Evolutionary conservation across 1,140 invertebrate species (phyloP), one percentile per base, ranked within the genome.

Genomic region (Diorhabda carinulata): DNA sequence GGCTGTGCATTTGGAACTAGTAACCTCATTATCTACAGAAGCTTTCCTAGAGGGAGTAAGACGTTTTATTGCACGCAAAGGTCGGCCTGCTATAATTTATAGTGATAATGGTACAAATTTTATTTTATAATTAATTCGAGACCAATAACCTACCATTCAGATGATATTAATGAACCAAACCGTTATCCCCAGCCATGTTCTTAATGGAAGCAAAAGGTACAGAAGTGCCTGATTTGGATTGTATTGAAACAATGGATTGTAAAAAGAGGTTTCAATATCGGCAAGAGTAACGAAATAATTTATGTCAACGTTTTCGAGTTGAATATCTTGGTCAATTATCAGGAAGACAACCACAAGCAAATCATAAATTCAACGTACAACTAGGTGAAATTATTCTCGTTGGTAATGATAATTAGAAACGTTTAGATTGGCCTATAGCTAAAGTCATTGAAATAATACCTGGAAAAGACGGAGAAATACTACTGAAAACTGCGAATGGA

Each of bases 1-100:
- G 57, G 80, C 79, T 3, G 72, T 82, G 3, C 79, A 82, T 73
- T 58, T 83, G 3, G 81, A 83, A 70, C 47, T 81, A 5, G 69
- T 74, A 3, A 61, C 64, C 2, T 74, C 76, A 0, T 63, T 82
- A n/a, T 76, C 74, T 2, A 78, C 78, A 5, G 70, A 74, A 5
- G 60, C 44, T 25, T 81, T 80, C 72, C 45, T 80, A 3, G 65
- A 73, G 59, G 75, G 70, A 2, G 69, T 81, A 4, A 56, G 78
- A 43, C 62, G 78, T 60, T 82, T 82, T 67, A 70, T 82, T 10
- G 64, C 70, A 41, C 44, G 74, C 43, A 43, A 79, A 70, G 76
- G 77, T 10, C 9, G 69, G 45, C 62, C 74, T 2, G 57, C 61
- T 7, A 42, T 70, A 25, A 25, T 25, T 25, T 25, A 1, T 25